Conservation (phyloP, 2,888 invertebrate species). For the Gerris lacustris region DNA sequence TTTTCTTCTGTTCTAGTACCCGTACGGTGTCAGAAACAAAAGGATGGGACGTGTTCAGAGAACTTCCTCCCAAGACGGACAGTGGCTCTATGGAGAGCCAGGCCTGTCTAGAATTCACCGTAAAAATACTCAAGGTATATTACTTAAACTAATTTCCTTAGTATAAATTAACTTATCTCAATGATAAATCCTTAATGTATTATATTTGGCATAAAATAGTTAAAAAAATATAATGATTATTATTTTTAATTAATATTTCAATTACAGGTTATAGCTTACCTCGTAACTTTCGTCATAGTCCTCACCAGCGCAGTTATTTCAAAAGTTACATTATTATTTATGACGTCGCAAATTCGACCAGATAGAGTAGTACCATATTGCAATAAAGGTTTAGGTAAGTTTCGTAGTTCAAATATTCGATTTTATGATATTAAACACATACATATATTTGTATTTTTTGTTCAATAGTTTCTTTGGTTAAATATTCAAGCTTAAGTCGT, state of each 20-base stretch:
- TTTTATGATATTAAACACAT: background rate
- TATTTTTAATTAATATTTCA: background rate
- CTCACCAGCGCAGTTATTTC: constrained; percentile 73
- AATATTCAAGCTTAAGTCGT: too few species aligned
- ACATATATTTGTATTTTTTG: too few species aligned
- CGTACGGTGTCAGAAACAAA: constrained; percentile 75
- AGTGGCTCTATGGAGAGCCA: constrained; percentile 80
- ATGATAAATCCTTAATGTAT: background rate
- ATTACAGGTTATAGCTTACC: constrained; percentile 50
- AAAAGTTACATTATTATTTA: constrained; percentile 78
- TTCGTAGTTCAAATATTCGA: background rate
- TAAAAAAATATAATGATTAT: background rate
- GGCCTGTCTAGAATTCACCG: constrained; percentile 71
- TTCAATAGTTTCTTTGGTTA: too few species aligned
- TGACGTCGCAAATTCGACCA: constrained; percentile 77
- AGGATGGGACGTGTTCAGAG: constrained; percentile 94
- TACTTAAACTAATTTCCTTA: background rate
- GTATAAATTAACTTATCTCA: background rate
- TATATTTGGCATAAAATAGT: background rate
- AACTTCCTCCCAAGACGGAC: constrained; percentile 78
- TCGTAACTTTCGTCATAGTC: constrained; percentile 73
- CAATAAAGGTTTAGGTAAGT: constrained; percentile 69
- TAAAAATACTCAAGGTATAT: constrained; percentile 63
- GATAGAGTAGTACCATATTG: constrained; percentile 67
- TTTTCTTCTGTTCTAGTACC: constrained; percentile 46